phyloP scores from a whole-genome alignment of 2,888 invertebrate genomes.

The Cryptops parisi region DNA sequence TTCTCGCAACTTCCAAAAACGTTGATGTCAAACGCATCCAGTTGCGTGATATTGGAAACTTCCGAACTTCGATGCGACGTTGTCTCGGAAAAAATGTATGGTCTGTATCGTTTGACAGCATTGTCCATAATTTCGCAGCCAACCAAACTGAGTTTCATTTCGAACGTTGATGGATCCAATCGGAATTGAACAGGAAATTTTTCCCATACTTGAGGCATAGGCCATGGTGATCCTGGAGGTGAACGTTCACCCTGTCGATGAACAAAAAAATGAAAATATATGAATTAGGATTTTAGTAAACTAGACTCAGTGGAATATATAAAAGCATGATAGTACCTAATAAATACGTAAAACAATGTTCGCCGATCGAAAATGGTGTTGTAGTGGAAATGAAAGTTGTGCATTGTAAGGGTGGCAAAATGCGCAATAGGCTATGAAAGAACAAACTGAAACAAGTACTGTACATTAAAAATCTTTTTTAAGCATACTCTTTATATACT shows the following conservation, averaged over 20 bases:
- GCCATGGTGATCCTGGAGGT: conserved; percentile 28
- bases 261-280: no score
- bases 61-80: not conserved
- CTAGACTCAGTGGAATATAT: no score
- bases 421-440: no score
- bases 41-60: not conserved
- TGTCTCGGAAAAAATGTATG: not conserved
- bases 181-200: conserved; percentile 17
- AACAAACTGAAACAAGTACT: no score
- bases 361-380: no score
- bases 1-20: conserved; percentile 18
- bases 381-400: no score
- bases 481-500: no score
- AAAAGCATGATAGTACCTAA: no score
- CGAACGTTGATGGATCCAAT: conserved; percentile 22
- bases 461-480: no score
- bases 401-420: no score
- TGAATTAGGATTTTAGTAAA: no score
- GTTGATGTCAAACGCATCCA: not conserved
- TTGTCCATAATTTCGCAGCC: conserved; percentile 27
- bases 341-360: no score
- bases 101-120: conserved; percentile 24
- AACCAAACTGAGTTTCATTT: conserved; percentile 19
- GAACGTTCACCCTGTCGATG: conserved; percentile 23
- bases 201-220: conserved; percentile 24